phyloP scores from a whole-genome alignment of 2,888 invertebrate genomes.

The Mythimna loreyi region DNA sequence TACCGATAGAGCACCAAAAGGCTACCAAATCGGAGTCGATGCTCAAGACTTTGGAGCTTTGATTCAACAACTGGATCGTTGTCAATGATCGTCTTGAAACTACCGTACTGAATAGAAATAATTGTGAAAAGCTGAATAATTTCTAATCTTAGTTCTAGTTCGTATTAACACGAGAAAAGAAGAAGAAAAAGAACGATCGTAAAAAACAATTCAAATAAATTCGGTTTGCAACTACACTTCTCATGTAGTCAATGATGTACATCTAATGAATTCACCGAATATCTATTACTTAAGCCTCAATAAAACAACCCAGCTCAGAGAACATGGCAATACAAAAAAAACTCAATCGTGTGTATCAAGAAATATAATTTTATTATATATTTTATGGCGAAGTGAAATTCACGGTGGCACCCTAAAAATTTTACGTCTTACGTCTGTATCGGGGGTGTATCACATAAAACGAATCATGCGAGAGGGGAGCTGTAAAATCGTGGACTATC shows the following conservation, averaged over 20 bases:
- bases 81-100: too few species aligned
- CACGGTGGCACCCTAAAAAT: slow-evolving; percentile 75
- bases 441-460: slow-evolving; percentile 73
- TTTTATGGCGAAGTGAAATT: slow-evolving; percentile 62
- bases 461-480: slow-evolving; percentile 70
- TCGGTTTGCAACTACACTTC: neutral
- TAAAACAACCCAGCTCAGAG: slow-evolving; percentile 32
- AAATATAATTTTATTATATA: slow-evolving; percentile 62
- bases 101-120: too few species aligned
- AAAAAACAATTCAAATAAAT: neutral
- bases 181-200: neutral
- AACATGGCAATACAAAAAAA: slow-evolving; percentile 37
- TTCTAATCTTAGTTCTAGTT: too few species aligned
- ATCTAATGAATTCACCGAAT: slow-evolving; percentile 16
- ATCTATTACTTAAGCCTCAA: slow-evolving; percentile 44
- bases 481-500: slow-evolving; percentile 67
- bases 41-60: too few species aligned
- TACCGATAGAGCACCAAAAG: too few species aligned
- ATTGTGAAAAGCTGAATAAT: too few species aligned
- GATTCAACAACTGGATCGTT: too few species aligned
- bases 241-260: neutral
- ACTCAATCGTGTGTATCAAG: slow-evolving; percentile 50
- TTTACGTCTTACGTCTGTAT: slow-evolving; percentile 76
- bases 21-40: too few species aligned
- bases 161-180: neutral